Base-by-base conservation (phyloP, 2,888 invertebrate species). In the Prosapia bicincta region DNA sequence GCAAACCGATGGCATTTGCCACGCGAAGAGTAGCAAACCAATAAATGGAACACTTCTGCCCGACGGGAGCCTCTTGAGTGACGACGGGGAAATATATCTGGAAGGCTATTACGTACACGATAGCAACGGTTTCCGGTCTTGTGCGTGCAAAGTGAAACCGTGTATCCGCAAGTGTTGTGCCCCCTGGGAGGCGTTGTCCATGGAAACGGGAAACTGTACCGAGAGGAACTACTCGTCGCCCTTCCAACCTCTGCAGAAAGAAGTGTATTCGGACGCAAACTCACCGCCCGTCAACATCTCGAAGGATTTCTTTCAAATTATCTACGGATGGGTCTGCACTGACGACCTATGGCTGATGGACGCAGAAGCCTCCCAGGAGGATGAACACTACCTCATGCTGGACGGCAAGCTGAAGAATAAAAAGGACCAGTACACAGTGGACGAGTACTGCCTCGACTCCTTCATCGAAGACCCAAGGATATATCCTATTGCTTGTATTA, bases 401-500 rank as follows among this genome's bases (percentile, higher is more conserved):
- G 69, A 73, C 24, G 73, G 73, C 13, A 73, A 6, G 3, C 26
- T 25, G 0, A n/a, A 26, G 23, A 66, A 24, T 2, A 25, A 20
- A 6, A 73, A 26, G 0, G 26, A 68, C 54, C n/a, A 68, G 1
- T 38, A 38, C 20, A 32, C 73, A 20, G 32, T 3, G 1, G 7
- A 66, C 23, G 30, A 65, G n/a, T 76, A 76, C 20, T 76, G 76
- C 24, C 7, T 76, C 20, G 76, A 76, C n/a, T 76, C 70, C 0
- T 23, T 75, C 38, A 43, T 38, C 20, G 71, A 66, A 1, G 43
- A 54, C 38, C 65, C 54, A 6, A 43, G 15, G 25, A 68, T 76
- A 13, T 24, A n/a, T 10, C 26, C 66, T 13, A 13, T 80, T 20
- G 74, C 78, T 66, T 80, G 81, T 67, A 78, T 78, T 68, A 67